Evolutionary conservation across 2,113 vertebrate genomes (phyloP).

Genomic region (Oophaga pumilio): DNA sequence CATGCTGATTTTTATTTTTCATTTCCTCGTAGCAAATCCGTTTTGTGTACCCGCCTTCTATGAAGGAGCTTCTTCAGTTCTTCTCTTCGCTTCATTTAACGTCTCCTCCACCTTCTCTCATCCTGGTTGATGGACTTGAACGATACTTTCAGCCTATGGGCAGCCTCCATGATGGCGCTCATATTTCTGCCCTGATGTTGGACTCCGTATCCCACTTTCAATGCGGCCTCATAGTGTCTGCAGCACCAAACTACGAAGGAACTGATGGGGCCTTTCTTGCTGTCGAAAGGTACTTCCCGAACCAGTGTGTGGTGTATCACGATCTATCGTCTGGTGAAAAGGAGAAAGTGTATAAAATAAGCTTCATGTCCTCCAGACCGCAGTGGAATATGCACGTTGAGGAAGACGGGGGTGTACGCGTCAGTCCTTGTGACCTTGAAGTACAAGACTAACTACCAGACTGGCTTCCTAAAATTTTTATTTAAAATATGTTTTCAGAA

Average conservation of each 20-base stretch:
- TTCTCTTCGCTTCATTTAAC: conserved; percentile 8
- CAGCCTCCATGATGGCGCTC: conserved; percentile 14
- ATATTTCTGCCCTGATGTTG: conserved; percentile 24
- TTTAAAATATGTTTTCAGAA: neutral
- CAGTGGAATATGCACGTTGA: neutral
- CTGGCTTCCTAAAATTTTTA: neutral
- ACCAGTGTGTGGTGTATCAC: conserved; percentile 16
- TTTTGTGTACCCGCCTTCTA: conserved; percentile 28
- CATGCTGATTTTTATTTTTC: neutral
- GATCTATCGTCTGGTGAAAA: neutral
- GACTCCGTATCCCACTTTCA: neutral
- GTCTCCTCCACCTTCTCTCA: conserved; percentile 26
- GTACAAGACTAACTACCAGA: neutral
- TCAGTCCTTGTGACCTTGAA: neutral
- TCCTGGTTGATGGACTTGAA: conserved; percentile 42
- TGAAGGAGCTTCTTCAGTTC: conserved; percentile 31
- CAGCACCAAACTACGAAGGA: neutral
- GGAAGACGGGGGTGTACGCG: neutral
- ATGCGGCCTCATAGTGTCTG: conserved; percentile 30
- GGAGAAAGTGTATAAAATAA: neutral
- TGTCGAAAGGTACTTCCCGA: conserved; percentile 42
- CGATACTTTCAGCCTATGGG: neutral
- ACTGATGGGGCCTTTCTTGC: conserved; percentile 11
- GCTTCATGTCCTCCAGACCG: neutral
- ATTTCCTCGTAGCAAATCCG: conserved; percentile 30